These are phyloP conservation scores for Oryctolagus cuniculus DNA, from an alignment of 2,113 vertebrate genomes.

Conservation along the genomic window DNA sequence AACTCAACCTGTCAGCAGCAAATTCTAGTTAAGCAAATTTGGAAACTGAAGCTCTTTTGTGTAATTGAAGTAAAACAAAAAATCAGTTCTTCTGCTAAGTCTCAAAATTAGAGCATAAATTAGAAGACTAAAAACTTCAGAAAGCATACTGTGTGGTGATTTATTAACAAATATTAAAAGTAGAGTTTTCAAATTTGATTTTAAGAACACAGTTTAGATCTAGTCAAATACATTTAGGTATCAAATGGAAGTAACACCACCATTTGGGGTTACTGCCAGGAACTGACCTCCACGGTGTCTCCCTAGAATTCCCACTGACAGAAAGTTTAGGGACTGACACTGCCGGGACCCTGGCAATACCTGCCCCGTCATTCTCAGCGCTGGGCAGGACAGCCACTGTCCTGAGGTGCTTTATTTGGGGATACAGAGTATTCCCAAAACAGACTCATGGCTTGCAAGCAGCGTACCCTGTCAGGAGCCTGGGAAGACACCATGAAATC, in stretches of 20 bases:
- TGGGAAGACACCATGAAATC: background rate
- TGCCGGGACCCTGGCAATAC: background rate
- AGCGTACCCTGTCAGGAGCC: background rate
- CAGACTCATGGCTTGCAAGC: background rate
- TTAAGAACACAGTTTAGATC: conserved; percentile 56
- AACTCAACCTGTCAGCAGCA: conserved; percentile 77
- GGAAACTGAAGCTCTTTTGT: conserved; percentile 35
- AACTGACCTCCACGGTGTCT: background rate
- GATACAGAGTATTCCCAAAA: conserved; percentile 20
- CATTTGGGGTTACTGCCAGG: background rate
- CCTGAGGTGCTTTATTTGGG: background rate
- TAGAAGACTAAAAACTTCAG: background rate
- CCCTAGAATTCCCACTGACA: background rate
- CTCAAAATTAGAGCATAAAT: conserved; percentile 43
- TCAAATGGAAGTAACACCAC: background rate
- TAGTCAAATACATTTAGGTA: conserved; percentile 33
- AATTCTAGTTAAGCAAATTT: conserved; percentile 51
- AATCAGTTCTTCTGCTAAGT: conserved; percentile 38
- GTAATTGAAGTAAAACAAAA: conserved; percentile 6
- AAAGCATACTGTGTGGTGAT: background rate
- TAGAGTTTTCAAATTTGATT: conserved; percentile 43
- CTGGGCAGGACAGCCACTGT: background rate
- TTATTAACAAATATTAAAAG: conserved; percentile 61
- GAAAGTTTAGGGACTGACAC: background rate
- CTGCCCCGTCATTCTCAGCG: background rate